phyloP scores from a whole-genome alignment of 2,888 invertebrate genomes.

The Tinea semifulvella region DNA sequence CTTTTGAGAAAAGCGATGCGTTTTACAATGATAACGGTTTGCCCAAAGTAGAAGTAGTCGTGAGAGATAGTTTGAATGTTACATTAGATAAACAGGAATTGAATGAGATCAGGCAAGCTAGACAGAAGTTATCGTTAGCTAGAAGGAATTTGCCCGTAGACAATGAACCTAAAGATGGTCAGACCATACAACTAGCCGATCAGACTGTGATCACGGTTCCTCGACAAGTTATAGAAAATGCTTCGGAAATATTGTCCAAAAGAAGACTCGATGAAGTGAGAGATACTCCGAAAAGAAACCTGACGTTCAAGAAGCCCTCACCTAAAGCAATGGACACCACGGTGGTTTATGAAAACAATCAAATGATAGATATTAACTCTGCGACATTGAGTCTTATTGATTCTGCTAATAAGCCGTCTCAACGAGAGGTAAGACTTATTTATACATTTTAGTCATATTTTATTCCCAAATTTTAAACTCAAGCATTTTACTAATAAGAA shows the following conservation, averaged over 20 bases:
- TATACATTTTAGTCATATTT: too few species aligned
- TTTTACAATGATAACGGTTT: constrained; percentile 52
- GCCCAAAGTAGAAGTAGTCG: constrained; percentile 32
- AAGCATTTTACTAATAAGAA: too few species aligned
- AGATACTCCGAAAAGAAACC: constrained; percentile 45
- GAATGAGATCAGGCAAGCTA: constrained; percentile 56
- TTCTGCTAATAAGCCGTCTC: constrained; percentile 33
- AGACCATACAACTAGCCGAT: constrained; percentile 49
- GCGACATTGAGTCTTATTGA: constrained; percentile 52
- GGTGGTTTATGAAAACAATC: constrained; percentile 40
- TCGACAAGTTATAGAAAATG: constrained; percentile 50
- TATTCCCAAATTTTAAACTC: too few species aligned
- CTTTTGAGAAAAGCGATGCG: constrained; percentile 48
- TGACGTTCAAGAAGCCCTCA: constrained; percentile 47
- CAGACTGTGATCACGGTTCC: constrained; percentile 51
- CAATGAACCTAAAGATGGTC: constrained; percentile 38
- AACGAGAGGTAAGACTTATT: constrained; percentile 29
- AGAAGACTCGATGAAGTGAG: constrained; percentile 39
- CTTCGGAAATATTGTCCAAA: constrained; percentile 47
- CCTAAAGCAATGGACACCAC: constrained; percentile 42
- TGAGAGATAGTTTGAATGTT: constrained; percentile 43
- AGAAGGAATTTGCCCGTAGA: constrained; percentile 41
- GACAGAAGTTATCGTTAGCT: constrained; percentile 53
- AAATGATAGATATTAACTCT: constrained; percentile 55
- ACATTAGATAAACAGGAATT: constrained; percentile 55